These are phyloP conservation scores for Drosophila mimetica DNA, from an alignment of 2,888 invertebrate genomes.

Conservation along the genomic window DNA sequence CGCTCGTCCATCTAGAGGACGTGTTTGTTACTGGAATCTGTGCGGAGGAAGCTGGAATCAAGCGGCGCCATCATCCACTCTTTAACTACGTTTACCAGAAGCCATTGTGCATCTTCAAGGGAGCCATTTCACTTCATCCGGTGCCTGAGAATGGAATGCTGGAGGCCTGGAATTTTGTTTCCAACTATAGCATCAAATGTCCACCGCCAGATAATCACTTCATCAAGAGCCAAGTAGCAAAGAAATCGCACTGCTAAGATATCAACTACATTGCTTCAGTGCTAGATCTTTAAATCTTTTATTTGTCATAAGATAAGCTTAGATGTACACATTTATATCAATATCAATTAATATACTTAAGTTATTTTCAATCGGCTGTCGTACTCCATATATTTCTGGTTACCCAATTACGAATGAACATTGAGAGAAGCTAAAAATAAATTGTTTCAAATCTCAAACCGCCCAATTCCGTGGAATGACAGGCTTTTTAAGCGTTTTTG, in stretches of 20 bases:
- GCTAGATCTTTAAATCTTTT: slow-evolving; percentile 10
- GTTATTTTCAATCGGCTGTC: not conserved
- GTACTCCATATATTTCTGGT: not conserved
- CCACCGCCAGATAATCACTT: slow-evolving; percentile 64
- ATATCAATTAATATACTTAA: slow-evolving; percentile 9
- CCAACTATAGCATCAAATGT: slow-evolving; percentile 80
- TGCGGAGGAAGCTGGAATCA: slow-evolving; percentile 86
- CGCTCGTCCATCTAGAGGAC: slow-evolving; percentile 91
- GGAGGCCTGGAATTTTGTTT: slow-evolving; percentile 81
- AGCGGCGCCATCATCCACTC: slow-evolving; percentile 87
- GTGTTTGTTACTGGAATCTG: slow-evolving; percentile 92
- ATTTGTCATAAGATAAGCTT: slow-evolving; percentile 17
- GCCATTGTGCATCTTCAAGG: slow-evolving; percentile 85
- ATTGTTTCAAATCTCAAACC: not conserved
- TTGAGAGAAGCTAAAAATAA: not conserved
- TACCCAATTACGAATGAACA: not conserved
- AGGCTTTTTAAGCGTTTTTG: slow-evolving; percentile 12
- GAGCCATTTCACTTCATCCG: slow-evolving; percentile 84
- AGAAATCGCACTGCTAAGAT: not conserved
- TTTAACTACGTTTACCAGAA: slow-evolving; percentile 85
- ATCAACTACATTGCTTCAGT: not conserved
- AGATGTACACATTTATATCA: slow-evolving; percentile 21
- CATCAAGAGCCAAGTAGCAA: not conserved
- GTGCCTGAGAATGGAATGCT: slow-evolving; percentile 77
- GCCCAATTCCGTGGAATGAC: slow-evolving; percentile 1